Evolutionary conservation across 2,888 invertebrate genomes (phyloP).

Genomic region (Drosophila paranaensis): DNA sequence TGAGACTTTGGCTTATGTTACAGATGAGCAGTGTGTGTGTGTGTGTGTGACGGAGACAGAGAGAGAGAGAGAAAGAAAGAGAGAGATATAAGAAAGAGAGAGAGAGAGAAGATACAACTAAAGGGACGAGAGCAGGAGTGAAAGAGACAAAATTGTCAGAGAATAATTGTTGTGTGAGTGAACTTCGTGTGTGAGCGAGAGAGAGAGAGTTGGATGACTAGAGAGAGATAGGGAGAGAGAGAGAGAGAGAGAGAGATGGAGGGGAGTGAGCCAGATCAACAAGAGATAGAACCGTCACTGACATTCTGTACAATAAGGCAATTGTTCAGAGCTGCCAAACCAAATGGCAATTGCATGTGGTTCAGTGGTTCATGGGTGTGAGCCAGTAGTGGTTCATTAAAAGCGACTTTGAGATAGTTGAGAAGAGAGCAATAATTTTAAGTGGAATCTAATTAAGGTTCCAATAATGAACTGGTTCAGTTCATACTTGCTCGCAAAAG

Average conservation of each 20-base stretch:
- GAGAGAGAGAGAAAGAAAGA: constrained; percentile 17
- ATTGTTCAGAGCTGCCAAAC: neutral
- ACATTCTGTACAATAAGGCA: neutral
- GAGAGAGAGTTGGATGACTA: neutral
- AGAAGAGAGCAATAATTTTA: neutral
- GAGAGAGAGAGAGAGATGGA: neutral
- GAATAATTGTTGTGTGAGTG: neutral
- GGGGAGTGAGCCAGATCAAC: neutral
- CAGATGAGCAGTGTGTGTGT: constrained; percentile 17
- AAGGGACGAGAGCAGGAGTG: constrained; percentile 10
- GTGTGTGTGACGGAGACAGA: constrained; percentile 4
- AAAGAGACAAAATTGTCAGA: neutral
- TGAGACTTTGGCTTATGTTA: constrained; percentile 28
- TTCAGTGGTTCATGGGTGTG: neutral
- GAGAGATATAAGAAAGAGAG: neutral
- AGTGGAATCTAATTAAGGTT: neutral
- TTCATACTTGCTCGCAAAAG: neutral
- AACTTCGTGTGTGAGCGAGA: neutral
- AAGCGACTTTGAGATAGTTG: neutral
- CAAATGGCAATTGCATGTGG: neutral
- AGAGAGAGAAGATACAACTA: constrained; percentile 1
- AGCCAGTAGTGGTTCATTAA: neutral
- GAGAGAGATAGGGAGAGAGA: neutral
- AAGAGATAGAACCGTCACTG: neutral
- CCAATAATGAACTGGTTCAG: neutral